These are phyloP conservation scores for Cephus pygmeus DNA, from an alignment of 2,888 invertebrate species.

Conservation along the genomic window DNA sequence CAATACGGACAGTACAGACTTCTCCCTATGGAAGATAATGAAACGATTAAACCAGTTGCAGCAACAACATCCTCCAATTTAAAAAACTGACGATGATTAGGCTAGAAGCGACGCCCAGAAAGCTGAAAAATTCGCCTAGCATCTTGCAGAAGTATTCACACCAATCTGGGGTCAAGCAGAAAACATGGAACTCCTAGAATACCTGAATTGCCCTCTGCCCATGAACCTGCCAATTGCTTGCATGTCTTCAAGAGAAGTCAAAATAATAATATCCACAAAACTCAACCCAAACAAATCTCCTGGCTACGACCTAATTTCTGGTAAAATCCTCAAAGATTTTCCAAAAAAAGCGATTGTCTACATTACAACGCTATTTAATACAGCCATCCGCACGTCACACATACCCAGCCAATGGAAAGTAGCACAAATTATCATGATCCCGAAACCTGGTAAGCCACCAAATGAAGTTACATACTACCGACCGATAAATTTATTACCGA, in stretches of 20 bases:
- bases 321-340: conserved; percentile 34
- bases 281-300: conserved; percentile 28
- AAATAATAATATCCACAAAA: conserved; percentile 6
- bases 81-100: conserved; percentile 26
- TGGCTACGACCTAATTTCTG: conserved; percentile 41
- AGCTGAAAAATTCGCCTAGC: conserved; percentile 31
- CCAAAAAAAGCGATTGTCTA: conserved; percentile 33
- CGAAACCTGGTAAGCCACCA: conserved; percentile 35
- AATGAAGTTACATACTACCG: conserved; percentile 32
- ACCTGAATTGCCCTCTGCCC: conserved; percentile 8
- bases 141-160: conserved; percentile 31
- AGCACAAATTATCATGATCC: conserved; percentile 26
- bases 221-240: conserved; percentile 2
- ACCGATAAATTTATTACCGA: conserved; percentile 36
- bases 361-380: conserved; percentile 39
- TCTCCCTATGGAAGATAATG: conserved; percentile 40
- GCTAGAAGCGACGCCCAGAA: conserved; percentile 31
- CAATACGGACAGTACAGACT: conserved; percentile 26
- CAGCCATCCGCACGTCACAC: conserved; percentile 34
- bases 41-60: conserved; percentile 28
- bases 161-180: conserved; percentile 16
- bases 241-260: conserved; percentile 15
- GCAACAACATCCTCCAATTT: conserved; percentile 26
- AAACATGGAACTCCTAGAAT: background rate
- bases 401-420: conserved; percentile 42